Percentiles rank a stretch among this genome's conserved stretches.
These are phyloP conservation scores for Sebastes dallii DNA, from an alignment of 2,797 vertebrate species.

Conservation along the genomic window DNA sequence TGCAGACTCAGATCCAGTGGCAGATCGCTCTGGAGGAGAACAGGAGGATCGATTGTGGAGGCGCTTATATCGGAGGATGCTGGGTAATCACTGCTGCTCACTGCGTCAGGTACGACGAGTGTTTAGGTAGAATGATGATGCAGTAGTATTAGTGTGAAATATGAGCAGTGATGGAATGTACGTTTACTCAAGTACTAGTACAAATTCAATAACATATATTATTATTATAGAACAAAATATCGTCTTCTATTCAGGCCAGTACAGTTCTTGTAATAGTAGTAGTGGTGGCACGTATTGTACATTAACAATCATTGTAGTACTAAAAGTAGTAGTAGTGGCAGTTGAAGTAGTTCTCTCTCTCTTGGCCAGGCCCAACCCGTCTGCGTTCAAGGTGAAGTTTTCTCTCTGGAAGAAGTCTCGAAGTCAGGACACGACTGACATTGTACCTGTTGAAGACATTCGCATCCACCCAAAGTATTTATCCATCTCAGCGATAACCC, in stretches of 20 bases:
- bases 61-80: slow-evolving; percentile 92
- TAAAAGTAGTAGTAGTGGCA: not conserved
- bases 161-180: not conserved
- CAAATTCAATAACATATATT: too few relatives aligned
- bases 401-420: slow-evolving; percentile 77
- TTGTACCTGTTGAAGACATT: slow-evolving; percentile 72
- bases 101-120: slow-evolving; percentile 87
- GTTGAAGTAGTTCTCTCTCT: not conserved
- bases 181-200: not conserved
- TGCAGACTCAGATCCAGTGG: slow-evolving; percentile 94
- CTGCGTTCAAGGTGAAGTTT: slow-evolving; percentile 83
- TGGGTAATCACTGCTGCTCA: slow-evolving; percentile 96
- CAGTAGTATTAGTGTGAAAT: not conserved
- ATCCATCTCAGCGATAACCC: not conserved
- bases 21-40: slow-evolving; percentile 88
- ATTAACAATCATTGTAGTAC: not conserved
- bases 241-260: not conserved
- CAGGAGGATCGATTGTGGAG: slow-evolving; percentile 84
- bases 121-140: not conserved
- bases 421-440: slow-evolving; percentile 42
- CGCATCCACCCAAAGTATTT: slow-evolving; percentile 81
- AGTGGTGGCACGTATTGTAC: not conserved
- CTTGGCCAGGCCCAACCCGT: slow-evolving; percentile 73
- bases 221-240: not conserved
- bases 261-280: not conserved